Evolutionary conservation across 1,140 invertebrate species (phyloP).

Genomic region (Ceratina australensis): DNA sequence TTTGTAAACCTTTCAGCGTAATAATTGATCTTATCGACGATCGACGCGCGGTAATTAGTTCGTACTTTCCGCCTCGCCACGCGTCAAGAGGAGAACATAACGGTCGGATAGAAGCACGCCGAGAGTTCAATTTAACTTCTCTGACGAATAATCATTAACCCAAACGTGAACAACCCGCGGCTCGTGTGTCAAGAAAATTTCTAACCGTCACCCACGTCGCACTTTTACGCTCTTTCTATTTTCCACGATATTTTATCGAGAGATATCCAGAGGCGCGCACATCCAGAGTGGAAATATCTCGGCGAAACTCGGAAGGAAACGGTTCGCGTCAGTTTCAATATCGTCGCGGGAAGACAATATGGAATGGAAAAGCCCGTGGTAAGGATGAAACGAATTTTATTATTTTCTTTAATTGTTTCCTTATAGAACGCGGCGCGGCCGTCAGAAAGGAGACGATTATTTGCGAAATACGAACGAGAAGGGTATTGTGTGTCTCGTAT

Average conservation of each 20-base stretch:
- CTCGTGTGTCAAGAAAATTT: not conserved
- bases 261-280: no score
- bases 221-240: not conserved
- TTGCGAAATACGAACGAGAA: not conserved
- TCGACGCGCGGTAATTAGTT: not conserved
- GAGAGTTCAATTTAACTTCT: conserved; percentile 24
- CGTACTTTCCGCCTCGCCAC: not conserved
- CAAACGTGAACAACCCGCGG: not conserved
- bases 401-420: conserved; percentile 4
- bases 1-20: not conserved
- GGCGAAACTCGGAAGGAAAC: not conserved
- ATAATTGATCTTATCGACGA: not conserved
- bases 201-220: not conserved
- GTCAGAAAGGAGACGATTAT: not conserved
- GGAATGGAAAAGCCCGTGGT: not conserved
- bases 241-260: not conserved
- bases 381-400: conserved; percentile 25
- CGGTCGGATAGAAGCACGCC: not conserved
- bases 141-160: not conserved
- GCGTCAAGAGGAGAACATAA: not conserved
- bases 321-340: conserved; percentile 20
- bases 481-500: no score
- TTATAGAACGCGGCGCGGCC: not conserved
- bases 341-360: conserved; percentile 12
- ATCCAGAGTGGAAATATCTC: not conserved